Percentiles rank a stretch among this genome's conserved stretches.
These are phyloP conservation scores for Aplysina aerophoba DNA, from an alignment of 37 sponge, comb jelly and placozoan species.

Conservation along the genomic window DNA sequence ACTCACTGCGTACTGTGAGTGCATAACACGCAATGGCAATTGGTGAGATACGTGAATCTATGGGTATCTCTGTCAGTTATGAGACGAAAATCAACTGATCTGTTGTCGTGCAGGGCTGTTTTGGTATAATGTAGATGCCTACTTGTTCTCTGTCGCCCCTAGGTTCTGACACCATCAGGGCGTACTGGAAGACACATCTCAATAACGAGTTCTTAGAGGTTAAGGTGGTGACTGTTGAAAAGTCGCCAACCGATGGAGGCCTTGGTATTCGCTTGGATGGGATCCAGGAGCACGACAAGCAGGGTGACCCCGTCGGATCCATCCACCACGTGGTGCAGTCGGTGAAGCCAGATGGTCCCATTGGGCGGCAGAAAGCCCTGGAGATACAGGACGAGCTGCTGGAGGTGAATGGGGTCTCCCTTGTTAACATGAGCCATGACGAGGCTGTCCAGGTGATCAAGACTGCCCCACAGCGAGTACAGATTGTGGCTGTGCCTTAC, in stretches of 20 bases:
- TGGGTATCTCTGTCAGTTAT: too few relatives aligned
- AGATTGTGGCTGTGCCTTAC: slow-evolving; percentile 47
- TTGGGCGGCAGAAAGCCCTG: slow-evolving; percentile 32
- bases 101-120: not conserved
- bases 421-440: slow-evolving; percentile 52
- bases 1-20: too few relatives aligned
- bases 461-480: slow-evolving; percentile 37
- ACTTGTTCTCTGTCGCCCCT: not conserved
- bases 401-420: slow-evolving; percentile 55
- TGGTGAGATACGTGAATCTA: too few relatives aligned
- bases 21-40: too few relatives aligned
- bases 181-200: not conserved
- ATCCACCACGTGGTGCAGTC: slow-evolving; percentile 56
- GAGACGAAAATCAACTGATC: too few relatives aligned
- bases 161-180: not conserved
- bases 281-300: slow-evolving; percentile 60
- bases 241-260: slow-evolving; percentile 32
- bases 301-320: slow-evolving; percentile 18
- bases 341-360: slow-evolving; percentile 52
- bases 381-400: slow-evolving; percentile 72
- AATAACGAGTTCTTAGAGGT: not conserved
- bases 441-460: slow-evolving; percentile 59
- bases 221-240: slow-evolving; percentile 11
- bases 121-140: not conserved
- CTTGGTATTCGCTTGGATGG: slow-evolving; percentile 73